phyloP scores from a whole-genome alignment of 1,140 invertebrate species.

The Drosophila paulistorum region DNA sequence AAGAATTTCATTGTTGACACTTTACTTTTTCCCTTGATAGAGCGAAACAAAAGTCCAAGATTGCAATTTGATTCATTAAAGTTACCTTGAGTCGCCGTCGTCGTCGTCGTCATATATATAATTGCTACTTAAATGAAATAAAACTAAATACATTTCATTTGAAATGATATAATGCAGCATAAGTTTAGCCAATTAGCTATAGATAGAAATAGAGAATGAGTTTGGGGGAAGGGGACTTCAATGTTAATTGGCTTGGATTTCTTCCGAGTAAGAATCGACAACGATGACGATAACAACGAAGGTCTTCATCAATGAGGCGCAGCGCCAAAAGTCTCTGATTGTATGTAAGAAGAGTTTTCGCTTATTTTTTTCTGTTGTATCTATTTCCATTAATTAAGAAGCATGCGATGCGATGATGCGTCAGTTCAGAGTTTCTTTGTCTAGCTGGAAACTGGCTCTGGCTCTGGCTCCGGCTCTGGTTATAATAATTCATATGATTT shows the following conservation, averaged over 20 bases:
- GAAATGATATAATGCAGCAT: conserved; percentile 5
- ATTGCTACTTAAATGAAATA: conserved; percentile 1
- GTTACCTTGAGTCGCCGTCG: conserved; percentile 20
- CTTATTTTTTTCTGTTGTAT: conserved; percentile 25
- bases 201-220: conserved; percentile 20
- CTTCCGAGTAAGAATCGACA: conserved; percentile 38
- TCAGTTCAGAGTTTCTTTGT: conserved; percentile 36
- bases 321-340: conserved; percentile 27
- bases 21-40: conserved; percentile 29
- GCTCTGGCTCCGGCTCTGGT: conserved; percentile 2
- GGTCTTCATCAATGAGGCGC: conserved; percentile 59
- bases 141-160: conserved; percentile 28
- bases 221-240: not conserved
- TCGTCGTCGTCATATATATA: not conserved
- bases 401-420: conserved; percentile 25
- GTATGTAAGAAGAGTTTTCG: conserved; percentile 31
- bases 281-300: conserved; percentile 31
- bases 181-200: conserved; percentile 4
- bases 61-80: conserved; percentile 59
- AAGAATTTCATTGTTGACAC: not conserved
- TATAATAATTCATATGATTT: conserved; percentile 58
- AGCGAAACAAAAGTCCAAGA: conserved; percentile 28
- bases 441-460: conserved; percentile 23
- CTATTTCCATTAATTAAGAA: conserved; percentile 57
- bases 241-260: conserved; percentile 40